Percentiles rank a stretch among this genome's conserved stretches.
Evolutionary conservation across 1,140 invertebrate genomes (phyloP).

Genomic region (Gonioctena quinquepunctata): DNA sequence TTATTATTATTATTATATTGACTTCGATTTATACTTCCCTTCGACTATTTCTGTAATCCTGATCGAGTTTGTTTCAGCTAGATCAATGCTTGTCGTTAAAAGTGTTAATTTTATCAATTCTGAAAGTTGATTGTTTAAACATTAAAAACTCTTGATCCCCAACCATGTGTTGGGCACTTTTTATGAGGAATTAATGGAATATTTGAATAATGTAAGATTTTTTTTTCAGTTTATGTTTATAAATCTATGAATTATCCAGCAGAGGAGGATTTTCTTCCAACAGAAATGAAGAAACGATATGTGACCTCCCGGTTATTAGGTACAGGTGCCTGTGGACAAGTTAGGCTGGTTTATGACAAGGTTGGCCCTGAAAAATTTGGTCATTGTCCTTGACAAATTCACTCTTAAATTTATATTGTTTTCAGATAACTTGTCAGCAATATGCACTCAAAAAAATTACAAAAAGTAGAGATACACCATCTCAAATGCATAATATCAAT

Average conservation of each 20-base stretch:
- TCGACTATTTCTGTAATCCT: too few species aligned
- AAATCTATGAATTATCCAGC: conserved; percentile 36
- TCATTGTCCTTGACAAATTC: too few species aligned
- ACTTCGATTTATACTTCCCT: too few species aligned
- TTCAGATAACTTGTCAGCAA: conserved; percentile 66
- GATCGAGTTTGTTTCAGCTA: too few species aligned
- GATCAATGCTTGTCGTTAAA: too few species aligned
- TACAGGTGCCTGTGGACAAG: conserved; percentile 48
- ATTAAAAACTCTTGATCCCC: too few species aligned
- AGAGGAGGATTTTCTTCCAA: conserved; percentile 28
- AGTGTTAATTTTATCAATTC: too few species aligned
- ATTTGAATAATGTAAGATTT: conserved; percentile 4
- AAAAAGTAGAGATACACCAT: conserved; percentile 65
- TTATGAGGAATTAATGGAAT: conserved; percentile 19
- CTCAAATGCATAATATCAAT: conserved; percentile 57
- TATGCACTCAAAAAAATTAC: conserved; percentile 85
- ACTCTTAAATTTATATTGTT: neutral
- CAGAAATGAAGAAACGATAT: conserved; percentile 39
- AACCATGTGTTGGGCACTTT: conserved; percentile 61
- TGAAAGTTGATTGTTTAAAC: too few species aligned
- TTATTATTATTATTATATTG: too few species aligned
- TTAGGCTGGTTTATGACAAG: conserved; percentile 40
- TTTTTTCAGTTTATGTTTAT: conserved; percentile 15
- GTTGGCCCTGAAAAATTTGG: too few species aligned
- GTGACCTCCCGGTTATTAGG: conserved; percentile 38